These are phyloP conservation scores for Lagorchestes hirsutus DNA, from an alignment of 2,797 vertebrate species.

Conservation along the genomic window DNA sequence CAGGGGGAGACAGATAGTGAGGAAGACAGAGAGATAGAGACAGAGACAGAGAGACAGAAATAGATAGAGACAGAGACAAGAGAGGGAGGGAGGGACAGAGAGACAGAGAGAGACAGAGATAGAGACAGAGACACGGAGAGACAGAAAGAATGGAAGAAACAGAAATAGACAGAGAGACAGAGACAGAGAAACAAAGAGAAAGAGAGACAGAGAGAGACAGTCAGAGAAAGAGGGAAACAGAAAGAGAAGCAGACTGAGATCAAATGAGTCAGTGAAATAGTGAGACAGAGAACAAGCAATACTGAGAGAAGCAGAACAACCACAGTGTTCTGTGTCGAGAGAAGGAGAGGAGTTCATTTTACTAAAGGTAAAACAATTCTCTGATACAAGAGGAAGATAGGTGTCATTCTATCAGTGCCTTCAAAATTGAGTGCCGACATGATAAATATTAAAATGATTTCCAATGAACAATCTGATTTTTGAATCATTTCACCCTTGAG, in stretches of 20 bases:
- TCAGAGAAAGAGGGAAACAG: too few species aligned
- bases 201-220: background rate
- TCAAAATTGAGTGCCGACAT: background rate
- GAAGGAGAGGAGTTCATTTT: background rate
- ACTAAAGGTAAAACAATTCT: conserved; percentile 11
- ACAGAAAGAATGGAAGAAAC: background rate
- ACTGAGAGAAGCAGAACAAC: conserved; percentile 24
- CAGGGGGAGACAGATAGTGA: background rate
- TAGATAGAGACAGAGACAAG: background rate
- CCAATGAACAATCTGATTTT: background rate
- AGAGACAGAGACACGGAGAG: background rate
- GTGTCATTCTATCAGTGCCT: background rate
- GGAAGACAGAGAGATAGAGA: background rate
- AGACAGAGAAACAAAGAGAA: background rate
- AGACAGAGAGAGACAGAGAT: background rate
- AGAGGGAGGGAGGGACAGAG: background rate
- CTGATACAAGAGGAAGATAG: background rate
- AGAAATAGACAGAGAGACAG: background rate
- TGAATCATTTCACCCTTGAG: background rate
- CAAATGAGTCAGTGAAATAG: background rate
- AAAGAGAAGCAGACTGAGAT: background rate
- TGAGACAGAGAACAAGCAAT: background rate
- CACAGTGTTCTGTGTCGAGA: background rate
- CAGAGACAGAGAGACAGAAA: too few species aligned
- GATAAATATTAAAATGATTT: background rate